A percentile compares a stretch with the other conserved stretches of the same genome.
These are phyloP conservation scores for Stomatorhinus ivindoensis DNA, from an alignment of 2,113 vertebrate species.

Conservation along the genomic window DNA sequence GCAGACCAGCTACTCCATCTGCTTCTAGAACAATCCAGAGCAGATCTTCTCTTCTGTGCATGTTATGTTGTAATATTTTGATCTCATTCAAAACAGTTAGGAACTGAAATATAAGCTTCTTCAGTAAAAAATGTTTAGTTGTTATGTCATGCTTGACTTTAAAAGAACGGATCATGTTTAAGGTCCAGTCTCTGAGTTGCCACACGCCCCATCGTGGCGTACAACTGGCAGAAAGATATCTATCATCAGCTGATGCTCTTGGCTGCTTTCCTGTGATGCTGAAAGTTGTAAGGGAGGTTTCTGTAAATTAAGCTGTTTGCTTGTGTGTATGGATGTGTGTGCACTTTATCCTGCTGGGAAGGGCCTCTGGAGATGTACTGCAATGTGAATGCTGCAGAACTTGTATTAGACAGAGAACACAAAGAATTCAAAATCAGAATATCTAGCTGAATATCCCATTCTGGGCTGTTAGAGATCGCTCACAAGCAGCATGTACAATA, in stretches of 20 bases:
- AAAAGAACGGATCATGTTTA: neutral
- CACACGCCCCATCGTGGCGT: neutral
- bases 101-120: neutral
- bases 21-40: neutral
- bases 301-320: neutral
- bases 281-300: neutral
- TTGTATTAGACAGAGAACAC: neutral
- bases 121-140: neutral
- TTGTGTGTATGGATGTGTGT: neutral
- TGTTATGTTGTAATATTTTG: neutral
- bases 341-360: neutral
- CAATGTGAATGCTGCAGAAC: neutral
- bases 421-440: neutral
- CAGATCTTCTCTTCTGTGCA: neutral
- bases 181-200: neutral
- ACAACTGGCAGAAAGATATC: neutral
- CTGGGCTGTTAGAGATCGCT: neutral
- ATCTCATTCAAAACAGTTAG: neutral
- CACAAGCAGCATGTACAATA: neutral
- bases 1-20: neutral
- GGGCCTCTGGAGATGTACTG: neutral
- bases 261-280: neutral
- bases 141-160: neutral
- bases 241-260: neutral
- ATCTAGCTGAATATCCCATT: neutral